Evolutionary conservation across 2,113 vertebrate genomes (phyloP).

Genomic region (Lophius piscatorius): DNA sequence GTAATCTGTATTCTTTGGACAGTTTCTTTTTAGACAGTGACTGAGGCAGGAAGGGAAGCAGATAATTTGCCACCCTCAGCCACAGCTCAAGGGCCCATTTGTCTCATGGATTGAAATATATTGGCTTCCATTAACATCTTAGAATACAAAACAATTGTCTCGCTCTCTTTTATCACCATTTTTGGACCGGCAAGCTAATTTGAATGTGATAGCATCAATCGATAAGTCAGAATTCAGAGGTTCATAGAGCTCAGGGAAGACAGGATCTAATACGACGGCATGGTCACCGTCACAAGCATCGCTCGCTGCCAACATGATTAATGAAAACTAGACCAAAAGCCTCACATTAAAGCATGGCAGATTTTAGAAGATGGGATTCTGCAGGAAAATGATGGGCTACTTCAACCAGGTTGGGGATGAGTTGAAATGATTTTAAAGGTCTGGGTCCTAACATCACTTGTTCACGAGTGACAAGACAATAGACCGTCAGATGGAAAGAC

Average conservation of each 20-base stretch:
- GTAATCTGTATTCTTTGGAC: constrained; percentile 9
- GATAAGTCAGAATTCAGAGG: not conserved
- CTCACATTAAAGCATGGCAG: no score
- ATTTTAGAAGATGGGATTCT: no score
- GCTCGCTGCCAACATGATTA: not conserved
- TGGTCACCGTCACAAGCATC: not conserved
- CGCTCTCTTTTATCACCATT: no score
- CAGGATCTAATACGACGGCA: not conserved
- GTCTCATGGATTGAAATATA: constrained; percentile 28
- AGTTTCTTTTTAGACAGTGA: constrained; percentile 27
- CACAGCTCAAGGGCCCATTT: constrained; percentile 27
- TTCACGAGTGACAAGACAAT: no score
- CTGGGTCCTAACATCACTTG: no score
- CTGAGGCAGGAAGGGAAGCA: not conserved
- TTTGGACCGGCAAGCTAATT: not conserved
- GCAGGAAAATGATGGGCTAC: no score
- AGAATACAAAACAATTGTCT: not conserved
- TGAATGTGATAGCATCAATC: not conserved
- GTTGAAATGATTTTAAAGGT: no score
- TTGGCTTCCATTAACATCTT: constrained; percentile 14
- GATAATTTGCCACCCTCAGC: constrained; percentile 31
- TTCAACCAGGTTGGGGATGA: no score
- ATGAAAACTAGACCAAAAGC: no score
- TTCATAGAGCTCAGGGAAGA: not conserved
- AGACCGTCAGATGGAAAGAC: no score